A percentile compares a stretch with the other conserved stretches of the same genome.
phyloP scores from a whole-genome alignment of 2,888 invertebrate genomes.

The Leucania comma region DNA sequence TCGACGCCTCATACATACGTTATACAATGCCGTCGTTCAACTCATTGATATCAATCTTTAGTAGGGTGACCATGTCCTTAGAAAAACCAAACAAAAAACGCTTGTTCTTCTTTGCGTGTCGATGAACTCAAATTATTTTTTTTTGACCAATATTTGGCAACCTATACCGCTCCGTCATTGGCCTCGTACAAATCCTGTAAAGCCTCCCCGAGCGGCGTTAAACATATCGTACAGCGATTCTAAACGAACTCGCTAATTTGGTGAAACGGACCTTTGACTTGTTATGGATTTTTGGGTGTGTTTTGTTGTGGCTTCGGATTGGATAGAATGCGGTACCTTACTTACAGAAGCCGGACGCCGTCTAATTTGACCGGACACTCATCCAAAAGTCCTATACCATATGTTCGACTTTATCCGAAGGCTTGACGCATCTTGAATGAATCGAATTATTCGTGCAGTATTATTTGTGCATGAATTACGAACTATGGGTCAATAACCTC shows the following conservation, averaged over 20 bases:
- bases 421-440: slow-evolving; percentile 43
- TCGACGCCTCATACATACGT: slow-evolving; percentile 51
- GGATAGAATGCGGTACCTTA: neutral
- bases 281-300: neutral
- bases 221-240: no score
- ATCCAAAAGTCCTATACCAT: neutral
- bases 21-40: slow-evolving; percentile 63
- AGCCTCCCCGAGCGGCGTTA: no score
- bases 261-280: neutral
- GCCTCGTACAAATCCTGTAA: no score
- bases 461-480: slow-evolving; percentile 48
- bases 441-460: slow-evolving; percentile 48
- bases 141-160: no score
- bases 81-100: neutral
- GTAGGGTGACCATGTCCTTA: neutral
- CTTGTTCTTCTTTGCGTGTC: no score
- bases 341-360: neutral
- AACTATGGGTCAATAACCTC: slow-evolving; percentile 53
- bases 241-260: neutral
- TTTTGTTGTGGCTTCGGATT: neutral
- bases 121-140: no score
- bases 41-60: slow-evolving; percentile 65
- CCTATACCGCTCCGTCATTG: no score
- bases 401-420: neutral
- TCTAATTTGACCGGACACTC: neutral